Base-by-base conservation (phyloP, 2,797 vertebrate genomes). In the Tokudaia tokunoshimensis region DNA sequence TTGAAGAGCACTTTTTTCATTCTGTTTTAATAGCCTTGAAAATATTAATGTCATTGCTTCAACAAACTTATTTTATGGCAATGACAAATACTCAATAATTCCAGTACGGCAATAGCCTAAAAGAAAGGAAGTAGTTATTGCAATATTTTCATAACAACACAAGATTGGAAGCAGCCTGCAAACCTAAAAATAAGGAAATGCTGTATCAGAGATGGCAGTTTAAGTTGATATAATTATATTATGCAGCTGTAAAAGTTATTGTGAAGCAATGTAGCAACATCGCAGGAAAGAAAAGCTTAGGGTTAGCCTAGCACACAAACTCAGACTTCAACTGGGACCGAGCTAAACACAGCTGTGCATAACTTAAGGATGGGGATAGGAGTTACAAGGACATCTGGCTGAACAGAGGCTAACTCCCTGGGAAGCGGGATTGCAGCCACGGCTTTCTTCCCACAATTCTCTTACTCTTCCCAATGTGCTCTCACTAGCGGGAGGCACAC, bases 51-150 rank as follows among this genome's bases (percentile, higher is more conserved):
- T 4, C n/a, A 75, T 79, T 57, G 67, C 26, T 59, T 86, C 44
- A 85, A 85, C 41, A 94, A 57, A 34, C 44, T 41, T 82, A 9
- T 74, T 89, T 85, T 93, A 44, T 89, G 70, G 76, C 63, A 91
- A 41, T 72, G 61, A n/a, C 10, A 57, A 14, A 90, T 72, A 79
- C n/a, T 76, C 67, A 90, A 74, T 41, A 89, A 72, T 63, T 79
- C 93, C 22, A 34, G 20, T 75, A 63, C 57, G 75, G 50, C n/a
- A 90, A 34, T 91, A 29, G 59, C n/a, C 85, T 72, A 86, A 88
- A 70, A 72, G 50, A 92, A 50, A n/a, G n/a, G 50, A 88, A 83
- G 22, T 79, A 85, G 84, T 81, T 61, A 55, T n/a, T 74, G 37
- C 72, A 61, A 47, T 82, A 89, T 82, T 80, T 84, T 79, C 92